phyloP scores from a whole-genome alignment of 2,113 vertebrate genomes.

The Hemiprocne comata region DNA sequence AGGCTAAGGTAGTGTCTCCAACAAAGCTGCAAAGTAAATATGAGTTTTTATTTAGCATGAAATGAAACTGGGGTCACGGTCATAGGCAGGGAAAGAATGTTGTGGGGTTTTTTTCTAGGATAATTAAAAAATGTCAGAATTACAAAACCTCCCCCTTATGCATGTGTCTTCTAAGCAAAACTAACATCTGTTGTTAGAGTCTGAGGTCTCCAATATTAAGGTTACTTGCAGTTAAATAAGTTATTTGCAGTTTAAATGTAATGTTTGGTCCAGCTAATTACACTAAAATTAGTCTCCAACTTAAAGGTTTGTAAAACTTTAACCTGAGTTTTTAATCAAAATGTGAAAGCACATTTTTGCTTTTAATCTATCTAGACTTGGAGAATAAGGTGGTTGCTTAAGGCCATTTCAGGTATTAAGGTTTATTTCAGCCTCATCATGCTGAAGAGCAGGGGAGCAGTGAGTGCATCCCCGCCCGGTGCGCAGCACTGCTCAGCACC shows the following conservation, averaged over 20 bases:
- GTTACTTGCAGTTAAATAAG: no score
- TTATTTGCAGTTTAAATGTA: not conserved
- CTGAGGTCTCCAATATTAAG: not conserved
- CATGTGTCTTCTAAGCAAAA: not conserved
- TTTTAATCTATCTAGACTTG: not conserved
- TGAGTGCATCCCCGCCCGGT: not conserved
- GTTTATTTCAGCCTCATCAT: not conserved
- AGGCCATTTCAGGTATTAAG: not conserved
- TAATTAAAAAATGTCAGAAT: not conserved
- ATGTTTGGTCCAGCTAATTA: not conserved
- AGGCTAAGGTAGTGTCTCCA: not conserved
- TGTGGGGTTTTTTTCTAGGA: not conserved
- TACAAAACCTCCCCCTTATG: not conserved
- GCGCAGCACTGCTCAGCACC: not conserved
- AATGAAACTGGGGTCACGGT: not conserved
- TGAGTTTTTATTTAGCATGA: not conserved
- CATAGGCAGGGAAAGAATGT: not conserved
- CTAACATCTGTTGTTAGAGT: not conserved
- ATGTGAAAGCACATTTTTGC: not conserved
- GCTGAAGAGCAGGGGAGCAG: not conserved
- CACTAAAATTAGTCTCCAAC: not conserved
- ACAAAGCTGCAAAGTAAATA: slow-evolving; percentile 29
- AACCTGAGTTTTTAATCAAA: not conserved
- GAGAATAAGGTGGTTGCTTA: not conserved
- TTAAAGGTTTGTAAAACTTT: not conserved